Conservation (phyloP, 2,113 vertebrate species). For the Lophochroa leadbeateri region DNA sequence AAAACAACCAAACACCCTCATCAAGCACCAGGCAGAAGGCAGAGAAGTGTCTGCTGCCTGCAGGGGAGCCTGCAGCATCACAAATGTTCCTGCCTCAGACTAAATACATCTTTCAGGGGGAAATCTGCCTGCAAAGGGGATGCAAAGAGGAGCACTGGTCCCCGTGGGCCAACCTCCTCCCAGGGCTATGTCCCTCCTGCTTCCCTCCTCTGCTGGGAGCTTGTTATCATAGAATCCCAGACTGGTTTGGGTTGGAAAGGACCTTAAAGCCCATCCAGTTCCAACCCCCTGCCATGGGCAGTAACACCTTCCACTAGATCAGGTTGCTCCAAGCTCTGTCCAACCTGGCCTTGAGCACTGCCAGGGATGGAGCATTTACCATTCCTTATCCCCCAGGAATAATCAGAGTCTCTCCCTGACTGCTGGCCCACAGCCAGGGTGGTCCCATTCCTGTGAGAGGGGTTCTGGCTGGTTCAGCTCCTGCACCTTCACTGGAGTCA, state of each 20-base stretch:
- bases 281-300: background rate
- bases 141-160: background rate
- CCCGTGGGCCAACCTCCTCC: accelerated
- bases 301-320: background rate
- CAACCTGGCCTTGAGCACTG: background rate
- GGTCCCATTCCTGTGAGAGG: background rate
- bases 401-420: background rate
- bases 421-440: background rate
- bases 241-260: background rate
- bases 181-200: background rate
- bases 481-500: background rate
- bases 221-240: background rate
- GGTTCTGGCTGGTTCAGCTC: background rate
- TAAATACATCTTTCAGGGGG: background rate
- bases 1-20: background rate
- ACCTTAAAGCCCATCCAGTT: background rate
- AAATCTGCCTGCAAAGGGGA: background rate
- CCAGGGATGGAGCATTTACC: background rate
- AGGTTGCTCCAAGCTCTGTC: background rate
- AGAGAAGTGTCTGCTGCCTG: background rate
- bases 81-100: background rate
- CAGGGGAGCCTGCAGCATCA: accelerated
- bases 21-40: background rate
- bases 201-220: background rate
- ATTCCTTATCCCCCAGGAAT: background rate